Evolutionary conservation across 2,113 vertebrate species (phyloP), one percentile per base, ranked within the genome.

Genomic region (Desmodus rotundus): DNA sequence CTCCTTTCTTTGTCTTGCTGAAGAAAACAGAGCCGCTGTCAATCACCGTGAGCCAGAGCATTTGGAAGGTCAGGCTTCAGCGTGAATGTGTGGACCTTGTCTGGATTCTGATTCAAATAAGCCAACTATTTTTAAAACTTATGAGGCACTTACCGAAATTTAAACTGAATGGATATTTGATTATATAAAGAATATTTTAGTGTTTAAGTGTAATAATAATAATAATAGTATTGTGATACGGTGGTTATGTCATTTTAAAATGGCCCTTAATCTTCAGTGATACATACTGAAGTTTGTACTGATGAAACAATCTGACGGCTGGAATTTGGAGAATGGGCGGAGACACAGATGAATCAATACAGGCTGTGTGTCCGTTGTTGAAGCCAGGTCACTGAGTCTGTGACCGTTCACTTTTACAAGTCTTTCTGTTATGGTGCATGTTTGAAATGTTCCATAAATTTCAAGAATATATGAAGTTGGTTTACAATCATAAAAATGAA

Each of bases 391-490:
- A 86, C 36, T 22, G 17, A 36, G 68, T 41, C 58, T 26, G 7
- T 19, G 9, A 65, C 47, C 15, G 90, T 28, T 91, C 85, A 88
- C 9, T 95, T 73, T 87, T 68, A 47, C 36, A 95, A 94, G 78
- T 81, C 36, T 87, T 67, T 85, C n/a, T 89, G 65, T 28, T 94
- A 50, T 76, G 80, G 24, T 92, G 80, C 63, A 89, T 78, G 36
- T 47, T 85, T 90, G 58, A 95, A 91, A 94, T 87, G 33, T 43
- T 91, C 45, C 31, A 89, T 43, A 96, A 91, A 88, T 81, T 90
- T 93, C 67, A 77, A 93, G 47, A 58, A 91, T 77, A 67, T 85
- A 38, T 36, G 45, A 94, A 87, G 9, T 80, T 80, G 93, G 47
- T 81, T 77, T 96, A 81, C 88, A 93, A 94, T 52, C 24, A 68